phyloP scores from a whole-genome alignment of 2,888 invertebrate species.

The Pemphredon lugubris region DNA sequence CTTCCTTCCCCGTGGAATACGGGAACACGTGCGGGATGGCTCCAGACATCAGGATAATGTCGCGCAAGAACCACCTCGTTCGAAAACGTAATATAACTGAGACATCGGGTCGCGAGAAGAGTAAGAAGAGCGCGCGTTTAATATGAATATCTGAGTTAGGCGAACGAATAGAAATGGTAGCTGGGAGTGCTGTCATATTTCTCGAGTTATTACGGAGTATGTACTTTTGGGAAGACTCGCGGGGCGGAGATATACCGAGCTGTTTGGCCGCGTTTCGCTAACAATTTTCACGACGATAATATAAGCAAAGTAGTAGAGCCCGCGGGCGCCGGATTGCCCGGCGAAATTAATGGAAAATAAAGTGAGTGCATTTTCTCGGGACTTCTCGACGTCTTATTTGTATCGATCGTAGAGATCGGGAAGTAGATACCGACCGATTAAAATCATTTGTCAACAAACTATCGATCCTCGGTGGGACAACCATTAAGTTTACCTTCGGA shows the following conservation, averaged over 20 bases:
- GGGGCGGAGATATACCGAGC: not conserved
- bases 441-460: too few species aligned
- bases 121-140: slow-evolving; percentile 36
- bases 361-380: too few species aligned
- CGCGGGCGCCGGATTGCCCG: too few species aligned
- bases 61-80: slow-evolving; percentile 44
- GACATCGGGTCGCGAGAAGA: slow-evolving; percentile 41
- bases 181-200: slow-evolving; percentile 33
- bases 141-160: slow-evolving; percentile 47
- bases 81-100: slow-evolving; percentile 57
- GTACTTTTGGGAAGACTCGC: not conserved
- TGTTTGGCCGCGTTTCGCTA: not conserved
- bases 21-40: slow-evolving; percentile 9
- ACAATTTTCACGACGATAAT: not conserved
- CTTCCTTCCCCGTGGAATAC: not conserved
- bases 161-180: slow-evolving; percentile 29
- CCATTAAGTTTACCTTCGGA: too few species aligned
- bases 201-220: slow-evolving; percentile 28
- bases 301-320: too few species aligned
- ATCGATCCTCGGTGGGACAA: too few species aligned
- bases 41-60: slow-evolving; percentile 54
- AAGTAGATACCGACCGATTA: too few species aligned
- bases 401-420: too few species aligned
- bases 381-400: too few species aligned
- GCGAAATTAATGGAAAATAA: too few species aligned